Evolutionary conservation across 1,140 invertebrate genomes (phyloP), one percentile per base, ranked within the genome.

Genomic region (Tribolium madens): DNA sequence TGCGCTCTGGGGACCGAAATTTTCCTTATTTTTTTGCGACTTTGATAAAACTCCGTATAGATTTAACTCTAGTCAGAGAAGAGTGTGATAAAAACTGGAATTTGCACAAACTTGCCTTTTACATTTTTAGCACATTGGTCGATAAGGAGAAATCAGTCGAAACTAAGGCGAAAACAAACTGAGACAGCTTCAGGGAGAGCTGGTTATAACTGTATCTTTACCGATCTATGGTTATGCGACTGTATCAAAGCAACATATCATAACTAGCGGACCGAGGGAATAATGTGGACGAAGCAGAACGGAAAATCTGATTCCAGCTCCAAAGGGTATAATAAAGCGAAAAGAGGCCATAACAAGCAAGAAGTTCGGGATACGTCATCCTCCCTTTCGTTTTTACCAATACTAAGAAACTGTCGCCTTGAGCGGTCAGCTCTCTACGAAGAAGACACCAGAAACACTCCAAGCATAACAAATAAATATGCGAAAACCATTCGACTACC

Each of bases 251-350:
- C 47, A 70, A 76, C 75, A 76, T 76, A 76, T 76, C 75, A 76
- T 76, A 76, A 76, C 75, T 70, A 76, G 64, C 69, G 75, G 26
- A 76, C 75, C 60, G 75, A 53, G 64, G 75, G 57, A 64, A 76
- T 76, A 76, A 76, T 73, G 69, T 72, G 69, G 52, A 68, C 69
- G 69, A 81, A 77, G 73, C 76, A 71, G 76, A 76, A 79, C 76
- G 76, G 76, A 81, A 79, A 77, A 80, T 80, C 73, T 73, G 70
- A 77, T 80, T 75, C 52, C 69, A 72, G 52, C 48, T 74, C 78
- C 76, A 81, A 79, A 78, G 78, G 76, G 80, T 79, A 77, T 78
- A 76, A 81, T 78, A 79, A 79, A 77, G 78, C 74, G 75, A 71
- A 73, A 72, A 75, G 76, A 78, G 71, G 50, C 73, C 69, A 76